phyloP scores from a whole-genome alignment of 2,797 vertebrate genomes.

The Atherinosoma microstoma region DNA sequence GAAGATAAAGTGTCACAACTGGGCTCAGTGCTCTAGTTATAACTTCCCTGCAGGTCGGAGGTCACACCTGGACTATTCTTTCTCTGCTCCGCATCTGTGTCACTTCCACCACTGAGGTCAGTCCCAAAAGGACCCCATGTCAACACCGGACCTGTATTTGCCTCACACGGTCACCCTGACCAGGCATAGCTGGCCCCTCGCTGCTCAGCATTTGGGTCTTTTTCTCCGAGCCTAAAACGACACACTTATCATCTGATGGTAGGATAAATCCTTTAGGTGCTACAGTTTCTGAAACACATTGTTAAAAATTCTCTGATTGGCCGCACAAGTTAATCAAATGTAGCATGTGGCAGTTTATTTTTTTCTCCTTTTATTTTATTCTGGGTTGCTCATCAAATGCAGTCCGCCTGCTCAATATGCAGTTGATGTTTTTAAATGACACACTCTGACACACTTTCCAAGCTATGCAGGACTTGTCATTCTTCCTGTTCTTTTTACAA shows the following conservation, averaged over 20 bases:
- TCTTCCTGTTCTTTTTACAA: conserved; percentile 63
- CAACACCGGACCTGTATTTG: conserved; percentile 47
- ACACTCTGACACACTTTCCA: conserved; percentile 69
- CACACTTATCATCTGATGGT: not conserved
- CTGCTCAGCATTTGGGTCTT: conserved; percentile 38
- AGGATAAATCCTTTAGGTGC: conserved; percentile 3
- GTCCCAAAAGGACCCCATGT: conserved; percentile 65
- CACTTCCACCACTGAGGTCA: conserved; percentile 71
- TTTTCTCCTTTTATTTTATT: not conserved
- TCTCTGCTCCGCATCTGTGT: conserved; percentile 72
- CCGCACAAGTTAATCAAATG: conserved; percentile 32
- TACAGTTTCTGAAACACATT: conserved; percentile 10
- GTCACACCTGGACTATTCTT: conserved; percentile 81
- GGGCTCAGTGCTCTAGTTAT: conserved; percentile 73
- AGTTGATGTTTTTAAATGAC: conserved; percentile 65
- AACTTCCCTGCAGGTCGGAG: conserved; percentile 69
- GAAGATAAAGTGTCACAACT: conserved; percentile 76
- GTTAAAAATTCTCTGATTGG: not conserved
- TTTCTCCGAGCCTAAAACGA: not conserved
- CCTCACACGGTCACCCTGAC: conserved; percentile 57
- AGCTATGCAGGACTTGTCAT: conserved; percentile 67
- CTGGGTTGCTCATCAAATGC: conserved; percentile 49
- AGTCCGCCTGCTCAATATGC: conserved; percentile 52
- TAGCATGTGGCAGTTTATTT: conserved; percentile 41
- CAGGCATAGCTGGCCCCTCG: conserved; percentile 41